phyloP scores from a whole-genome alignment of 2,797 vertebrate genomes.

The Poeciliopsis gracilis region DNA sequence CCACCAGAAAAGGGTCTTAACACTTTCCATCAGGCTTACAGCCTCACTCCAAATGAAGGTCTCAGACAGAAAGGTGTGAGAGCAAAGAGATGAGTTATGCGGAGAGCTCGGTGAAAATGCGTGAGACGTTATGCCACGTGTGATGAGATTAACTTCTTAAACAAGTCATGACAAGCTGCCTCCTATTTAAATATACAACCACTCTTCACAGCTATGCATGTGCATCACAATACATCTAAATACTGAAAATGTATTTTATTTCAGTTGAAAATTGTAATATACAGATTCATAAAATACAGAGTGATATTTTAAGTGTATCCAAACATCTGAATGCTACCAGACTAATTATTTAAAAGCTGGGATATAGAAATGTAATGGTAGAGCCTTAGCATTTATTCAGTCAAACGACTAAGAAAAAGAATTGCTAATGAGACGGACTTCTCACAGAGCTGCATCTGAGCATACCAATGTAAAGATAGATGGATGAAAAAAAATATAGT shows the following conservation, averaged over 20 bases:
- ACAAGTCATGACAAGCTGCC: slow-evolving; percentile 5
- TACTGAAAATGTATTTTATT: neutral
- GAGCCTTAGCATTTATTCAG: neutral
- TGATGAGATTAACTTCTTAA: slow-evolving; percentile 16
- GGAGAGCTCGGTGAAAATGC: slow-evolving; percentile 14
- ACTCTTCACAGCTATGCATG: neutral
- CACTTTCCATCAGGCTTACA: slow-evolving; percentile 51
- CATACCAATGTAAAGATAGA: neutral
- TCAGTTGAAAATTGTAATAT: neutral
- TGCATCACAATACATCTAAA: neutral
- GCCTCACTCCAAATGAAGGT: slow-evolving; percentile 30
- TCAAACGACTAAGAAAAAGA: neutral
- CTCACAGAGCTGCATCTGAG: neutral
- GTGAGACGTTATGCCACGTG: slow-evolving; percentile 20
- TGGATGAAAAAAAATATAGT: neutral
- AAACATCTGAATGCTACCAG: neutral
- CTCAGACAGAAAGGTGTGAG: slow-evolving; percentile 43
- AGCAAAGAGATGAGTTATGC: slow-evolving; percentile 35
- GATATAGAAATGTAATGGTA: neutral
- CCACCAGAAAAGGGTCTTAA: slow-evolving; percentile 55
- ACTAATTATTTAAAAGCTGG: neutral
- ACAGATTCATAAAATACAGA: neutral
- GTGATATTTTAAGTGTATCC: neutral
- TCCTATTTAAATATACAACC: neutral
- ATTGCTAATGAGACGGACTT: neutral